Evolutionary conservation across 2,113 vertebrate genomes (phyloP), one percentile per base, ranked within the genome.

Genomic region (Ammodytes marinus): DNA sequence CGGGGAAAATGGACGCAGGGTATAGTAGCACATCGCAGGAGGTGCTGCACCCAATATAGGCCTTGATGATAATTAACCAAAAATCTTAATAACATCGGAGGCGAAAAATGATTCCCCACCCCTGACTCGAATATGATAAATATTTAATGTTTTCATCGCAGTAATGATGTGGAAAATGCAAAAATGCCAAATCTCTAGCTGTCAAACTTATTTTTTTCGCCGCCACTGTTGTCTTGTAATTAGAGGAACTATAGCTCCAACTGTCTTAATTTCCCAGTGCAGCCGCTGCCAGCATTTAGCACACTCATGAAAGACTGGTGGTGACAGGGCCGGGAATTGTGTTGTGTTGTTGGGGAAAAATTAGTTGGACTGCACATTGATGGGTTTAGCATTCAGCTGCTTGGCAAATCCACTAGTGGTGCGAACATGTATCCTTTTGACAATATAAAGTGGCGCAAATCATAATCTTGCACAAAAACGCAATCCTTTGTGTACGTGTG

Each of bases 101-200:
- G 27, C 27, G 2, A 69, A 77, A 91, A 94, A 92, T 88, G 59
- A 90, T 91, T 73, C 89, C 86, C 80, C 27, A 27, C 82, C 70
- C 47, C 74, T 52, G 77, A 85, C 89, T 91, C 17, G 10, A 77
- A 84, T 80, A 80, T 80, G 81, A 95, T 92, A 91, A 92, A 94
- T 94, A 93, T 94, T 94, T 83, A 89, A 95, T 92, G 86, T 90
- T 94, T 27, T 95, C 89, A 92, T 93, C 93, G 86, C 76, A 92
- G 86, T 92, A 89, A 92, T 90, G 84, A 93, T 86, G 85, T 83
- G 79, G 80, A 88, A 89, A 91, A 27, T 27, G 27, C 27, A 27
- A 27, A 27, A 27, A 89, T 88, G 87, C 88, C 83, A 82, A 85
- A 89, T 43, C 52, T 54, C 74, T 83, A 80, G 87, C 76, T 86